Evolutionary conservation across 1,140 invertebrate species (phyloP).

Genomic region (Drosophila biarmipes): DNA sequence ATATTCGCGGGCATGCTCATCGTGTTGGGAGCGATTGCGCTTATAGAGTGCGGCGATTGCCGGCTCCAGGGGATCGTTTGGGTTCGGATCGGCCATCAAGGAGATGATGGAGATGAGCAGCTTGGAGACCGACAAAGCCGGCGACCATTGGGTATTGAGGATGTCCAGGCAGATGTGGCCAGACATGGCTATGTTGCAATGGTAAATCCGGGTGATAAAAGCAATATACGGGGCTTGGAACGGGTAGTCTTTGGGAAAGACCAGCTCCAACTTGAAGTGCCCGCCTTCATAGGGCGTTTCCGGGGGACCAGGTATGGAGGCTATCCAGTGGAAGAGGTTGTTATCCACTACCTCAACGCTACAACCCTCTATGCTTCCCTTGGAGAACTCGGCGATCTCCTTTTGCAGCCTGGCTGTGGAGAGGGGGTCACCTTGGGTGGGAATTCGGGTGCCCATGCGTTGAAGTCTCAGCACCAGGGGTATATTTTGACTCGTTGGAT

Average conservation of each 20-base stretch:
- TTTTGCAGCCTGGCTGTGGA: neutral
- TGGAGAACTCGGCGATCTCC: conserved; percentile 5
- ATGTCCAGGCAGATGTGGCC: conserved; percentile 91
- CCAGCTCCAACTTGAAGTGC: conserved; percentile 90
- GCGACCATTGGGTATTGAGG: conserved; percentile 96
- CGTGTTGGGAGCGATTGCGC: conserved; percentile 91
- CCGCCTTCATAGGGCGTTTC: conserved; percentile 92
- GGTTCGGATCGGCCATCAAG: conserved; percentile 97
- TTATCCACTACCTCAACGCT: neutral
- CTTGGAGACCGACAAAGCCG: conserved; percentile 97
- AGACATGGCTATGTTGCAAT: conserved; percentile 91
- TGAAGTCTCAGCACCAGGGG: neutral
- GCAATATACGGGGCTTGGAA: conserved; percentile 92
- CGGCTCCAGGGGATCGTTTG: conserved; percentile 97
- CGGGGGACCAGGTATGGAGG: conserved; percentile 86
- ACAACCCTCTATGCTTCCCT: conserved; percentile 17
- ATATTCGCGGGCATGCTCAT: conserved; percentile 97
- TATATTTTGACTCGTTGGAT: neutral
- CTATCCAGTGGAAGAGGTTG: conserved; percentile 26
- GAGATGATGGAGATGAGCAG: conserved; percentile 98
- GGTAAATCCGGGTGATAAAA: conserved; percentile 93
- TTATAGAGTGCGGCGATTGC: conserved; percentile 98
- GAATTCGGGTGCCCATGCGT: neutral
- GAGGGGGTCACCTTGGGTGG: neutral
- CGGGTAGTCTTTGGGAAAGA: conserved; percentile 91